Evolutionary conservation across 2,888 invertebrate genomes (phyloP).

Genomic region (Pegoplata infirma): DNA sequence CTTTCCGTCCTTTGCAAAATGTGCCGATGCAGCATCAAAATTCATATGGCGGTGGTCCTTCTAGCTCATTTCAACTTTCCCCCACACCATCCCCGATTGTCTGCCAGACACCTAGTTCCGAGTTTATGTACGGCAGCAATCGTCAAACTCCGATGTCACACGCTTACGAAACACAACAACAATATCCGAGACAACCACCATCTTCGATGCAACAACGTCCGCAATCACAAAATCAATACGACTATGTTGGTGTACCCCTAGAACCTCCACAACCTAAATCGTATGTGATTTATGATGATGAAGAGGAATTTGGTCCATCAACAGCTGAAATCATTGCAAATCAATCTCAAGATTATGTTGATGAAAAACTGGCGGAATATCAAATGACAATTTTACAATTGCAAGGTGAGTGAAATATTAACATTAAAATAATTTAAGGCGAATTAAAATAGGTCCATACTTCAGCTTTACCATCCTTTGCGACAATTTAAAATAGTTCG

Average conservation of each 20-base stretch:
- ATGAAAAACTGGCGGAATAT: slow-evolving; percentile 95
- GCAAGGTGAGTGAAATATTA: slow-evolving; percentile 83
- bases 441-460: too few species aligned
- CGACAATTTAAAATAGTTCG: too few species aligned
- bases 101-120: slow-evolving; percentile 81
- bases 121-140: slow-evolving; percentile 80
- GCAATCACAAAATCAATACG: slow-evolving; percentile 75
- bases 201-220: slow-evolving; percentile 74
- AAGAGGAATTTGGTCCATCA: slow-evolving; percentile 88
- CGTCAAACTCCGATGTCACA: slow-evolving; percentile 79
- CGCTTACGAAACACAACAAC: slow-evolving; percentile 69
- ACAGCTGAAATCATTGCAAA: slow-evolving; percentile 95
- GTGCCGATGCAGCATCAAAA: slow-evolving; percentile 73
- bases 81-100: slow-evolving; percentile 81
- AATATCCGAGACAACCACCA: slow-evolving; percentile 72
- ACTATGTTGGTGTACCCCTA: slow-evolving; percentile 84
- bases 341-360: slow-evolving; percentile 96
- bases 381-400: slow-evolving; percentile 93
- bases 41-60: slow-evolving; percentile 70
- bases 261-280: slow-evolving; percentile 85
- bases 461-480: too few species aligned
- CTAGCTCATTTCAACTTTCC: slow-evolving; percentile 78
- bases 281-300: slow-evolving; percentile 81
- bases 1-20: slow-evolving; percentile 77
- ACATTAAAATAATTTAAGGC: too few species aligned